Conservation (phyloP, 2,113 vertebrate species). For the Sarotherodon lohbergeri region DNA sequence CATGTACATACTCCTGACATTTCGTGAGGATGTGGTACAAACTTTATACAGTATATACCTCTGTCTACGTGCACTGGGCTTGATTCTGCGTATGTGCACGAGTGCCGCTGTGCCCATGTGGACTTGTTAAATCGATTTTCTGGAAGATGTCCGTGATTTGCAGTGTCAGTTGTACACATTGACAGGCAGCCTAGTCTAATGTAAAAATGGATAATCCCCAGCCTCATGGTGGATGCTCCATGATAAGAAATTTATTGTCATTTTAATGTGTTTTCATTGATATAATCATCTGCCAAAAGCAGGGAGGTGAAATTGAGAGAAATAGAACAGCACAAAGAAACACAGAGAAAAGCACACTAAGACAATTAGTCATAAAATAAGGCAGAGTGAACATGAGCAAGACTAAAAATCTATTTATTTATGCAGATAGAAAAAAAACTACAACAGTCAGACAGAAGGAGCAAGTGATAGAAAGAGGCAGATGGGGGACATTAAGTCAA, state of each 20-base stretch:
- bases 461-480: slow-evolving; percentile 56
- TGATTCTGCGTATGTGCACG: neutral
- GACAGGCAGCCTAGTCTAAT: slow-evolving; percentile 26
- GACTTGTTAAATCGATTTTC: neutral
- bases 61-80: neutral
- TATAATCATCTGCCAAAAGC: slow-evolving; percentile 38
- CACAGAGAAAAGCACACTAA: neutral
- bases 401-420: slow-evolving; percentile 26
- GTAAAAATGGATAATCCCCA: slow-evolving; percentile 41
- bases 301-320: neutral
- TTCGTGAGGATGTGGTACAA: slow-evolving; percentile 30
- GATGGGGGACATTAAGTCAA: slow-evolving; percentile 68
- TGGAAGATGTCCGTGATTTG: slow-evolving; percentile 40
- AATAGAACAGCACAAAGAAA: neutral
- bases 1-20: slow-evolving; percentile 51
- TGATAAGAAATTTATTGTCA: slow-evolving; percentile 42
- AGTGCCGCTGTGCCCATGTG: neutral
- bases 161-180: slow-evolving; percentile 14
- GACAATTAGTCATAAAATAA: slow-evolving; percentile 32
- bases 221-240: slow-evolving; percentile 21
- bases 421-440: slow-evolving; percentile 29
- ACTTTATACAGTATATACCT: slow-evolving; percentile 19
- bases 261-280: slow-evolving; percentile 28
- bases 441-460: slow-evolving; percentile 53
- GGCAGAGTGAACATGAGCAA: slow-evolving; percentile 4